Percentiles rank a stretch among this genome's conserved stretches.
These are phyloP conservation scores for Watsonalla cultraria DNA, from an alignment of 2,888 invertebrate genomes.

Conservation along the genomic window DNA sequence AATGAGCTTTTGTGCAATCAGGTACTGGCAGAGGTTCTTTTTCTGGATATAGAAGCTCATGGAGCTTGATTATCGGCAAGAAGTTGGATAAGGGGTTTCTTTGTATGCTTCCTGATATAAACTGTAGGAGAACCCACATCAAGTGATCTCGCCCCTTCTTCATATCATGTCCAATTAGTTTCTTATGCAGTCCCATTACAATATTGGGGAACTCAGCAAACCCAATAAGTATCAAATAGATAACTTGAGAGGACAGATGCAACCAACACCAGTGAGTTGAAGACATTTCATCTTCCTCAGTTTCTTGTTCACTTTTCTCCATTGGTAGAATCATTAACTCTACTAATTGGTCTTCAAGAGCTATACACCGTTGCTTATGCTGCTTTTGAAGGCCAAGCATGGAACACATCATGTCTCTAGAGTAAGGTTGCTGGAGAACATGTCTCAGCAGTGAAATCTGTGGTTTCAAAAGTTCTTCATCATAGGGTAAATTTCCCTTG, in stretches of 20 bases:
- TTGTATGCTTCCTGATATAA: slow-evolving; percentile 97
- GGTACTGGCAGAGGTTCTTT: slow-evolving; percentile 93
- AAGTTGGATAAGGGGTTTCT: slow-evolving; percentile 94
- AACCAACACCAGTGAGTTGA: slow-evolving; percentile 93
- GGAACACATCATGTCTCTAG: slow-evolving; percentile 96
- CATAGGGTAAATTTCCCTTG: slow-evolving; percentile 90
- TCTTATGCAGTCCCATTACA: slow-evolving; percentile 92
- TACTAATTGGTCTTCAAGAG: slow-evolving; percentile 94
- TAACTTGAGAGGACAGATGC: slow-evolving; percentile 95
- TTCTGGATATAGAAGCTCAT: slow-evolving; percentile 95
- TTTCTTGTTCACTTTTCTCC: slow-evolving; percentile 90
- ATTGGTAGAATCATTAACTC: slow-evolving; percentile 94
- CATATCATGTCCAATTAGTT: slow-evolving; percentile 87
- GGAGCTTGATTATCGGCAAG: slow-evolving; percentile 92
- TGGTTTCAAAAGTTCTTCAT: slow-evolving; percentile 90
- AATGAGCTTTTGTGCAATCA: slow-evolving; percentile 90
- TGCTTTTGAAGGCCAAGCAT: slow-evolving; percentile 97
- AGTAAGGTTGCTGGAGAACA: slow-evolving; percentile 96
- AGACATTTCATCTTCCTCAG: slow-evolving; percentile 79
- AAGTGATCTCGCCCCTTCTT: slow-evolving; percentile 96
- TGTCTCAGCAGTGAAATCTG: slow-evolving; percentile 93
- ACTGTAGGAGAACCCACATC: slow-evolving; percentile 99
- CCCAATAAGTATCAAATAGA: slow-evolving; percentile 96
- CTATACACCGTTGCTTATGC: slow-evolving; percentile 91
- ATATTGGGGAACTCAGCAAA: slow-evolving; percentile 96